Evolutionary conservation across 64 coral and sea anemone species (phyloP).

Genomic region (Porites australiensis): DNA sequence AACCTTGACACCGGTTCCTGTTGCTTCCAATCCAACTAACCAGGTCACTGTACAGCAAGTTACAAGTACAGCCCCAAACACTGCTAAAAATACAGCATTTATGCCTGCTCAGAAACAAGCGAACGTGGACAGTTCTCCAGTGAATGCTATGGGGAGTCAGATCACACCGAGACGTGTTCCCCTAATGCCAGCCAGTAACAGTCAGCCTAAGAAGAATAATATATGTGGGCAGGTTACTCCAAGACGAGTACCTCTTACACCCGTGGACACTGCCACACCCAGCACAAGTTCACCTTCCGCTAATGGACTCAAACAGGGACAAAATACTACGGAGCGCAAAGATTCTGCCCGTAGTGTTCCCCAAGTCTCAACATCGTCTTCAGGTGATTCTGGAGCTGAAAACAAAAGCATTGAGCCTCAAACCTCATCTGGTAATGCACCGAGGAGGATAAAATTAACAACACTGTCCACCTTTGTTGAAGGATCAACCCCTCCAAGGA

Average conservation of each 20-base stretch:
- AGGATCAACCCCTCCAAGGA: background rate
- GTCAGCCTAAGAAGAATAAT: background rate
- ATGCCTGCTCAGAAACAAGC: background rate
- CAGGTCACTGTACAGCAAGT: background rate
- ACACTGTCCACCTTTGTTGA: background rate
- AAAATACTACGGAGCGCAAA: background rate
- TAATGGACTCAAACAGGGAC: background rate
- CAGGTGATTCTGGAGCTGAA: too few relatives aligned
- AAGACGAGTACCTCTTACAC: conserved; percentile 53
- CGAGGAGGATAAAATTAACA: background rate
- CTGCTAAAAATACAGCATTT: background rate
- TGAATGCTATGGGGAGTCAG: background rate
- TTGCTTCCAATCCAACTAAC: background rate
- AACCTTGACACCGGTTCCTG: background rate
- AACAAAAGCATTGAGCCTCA: too few relatives aligned
- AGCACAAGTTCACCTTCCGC: background rate
- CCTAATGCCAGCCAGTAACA: background rate
- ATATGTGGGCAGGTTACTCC: background rate
- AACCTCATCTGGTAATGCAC: background rate
- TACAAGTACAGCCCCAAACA: background rate
- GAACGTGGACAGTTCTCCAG: background rate
- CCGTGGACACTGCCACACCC: background rate
- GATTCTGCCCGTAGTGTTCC: background rate
- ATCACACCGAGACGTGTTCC: conserved; percentile 8
- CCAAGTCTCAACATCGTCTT: too few relatives aligned